These are phyloP conservation scores for Mycteria americana DNA, from an alignment of 2,797 vertebrate species.

Conservation along the genomic window DNA sequence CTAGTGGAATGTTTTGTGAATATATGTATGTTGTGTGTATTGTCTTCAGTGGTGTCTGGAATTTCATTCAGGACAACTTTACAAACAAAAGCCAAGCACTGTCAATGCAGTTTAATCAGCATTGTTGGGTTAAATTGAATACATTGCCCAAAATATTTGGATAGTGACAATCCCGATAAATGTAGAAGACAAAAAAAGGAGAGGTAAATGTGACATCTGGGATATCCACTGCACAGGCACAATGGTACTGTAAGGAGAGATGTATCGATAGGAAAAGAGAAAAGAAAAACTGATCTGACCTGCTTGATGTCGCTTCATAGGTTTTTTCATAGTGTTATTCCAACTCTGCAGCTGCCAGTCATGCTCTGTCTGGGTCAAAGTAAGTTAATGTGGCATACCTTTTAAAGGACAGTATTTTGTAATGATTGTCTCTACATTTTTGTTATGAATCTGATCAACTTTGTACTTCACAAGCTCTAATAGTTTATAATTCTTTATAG, in stretches of 20 bases:
- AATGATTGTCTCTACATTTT: background rate
- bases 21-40: background rate
- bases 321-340: background rate
- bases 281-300: background rate
- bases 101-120: background rate
- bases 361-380: background rate
- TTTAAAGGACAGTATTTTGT: conserved; percentile 1
- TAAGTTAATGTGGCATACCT: background rate
- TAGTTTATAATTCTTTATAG: background rate
- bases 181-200: background rate
- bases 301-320: background rate
- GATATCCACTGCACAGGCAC: background rate
- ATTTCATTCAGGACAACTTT: background rate
- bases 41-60: background rate
- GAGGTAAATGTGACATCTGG: background rate
- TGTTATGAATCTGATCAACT: background rate
- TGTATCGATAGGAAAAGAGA: background rate
- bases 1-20: background rate
- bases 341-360: background rate
- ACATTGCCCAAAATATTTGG: background rate
- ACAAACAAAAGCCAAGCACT: background rate
- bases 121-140: background rate
- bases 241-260: background rate
- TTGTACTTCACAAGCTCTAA: background rate
- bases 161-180: background rate